phyloP scores from a whole-genome alignment of 1,140 invertebrate species.

The Musca vetustissima region DNA sequence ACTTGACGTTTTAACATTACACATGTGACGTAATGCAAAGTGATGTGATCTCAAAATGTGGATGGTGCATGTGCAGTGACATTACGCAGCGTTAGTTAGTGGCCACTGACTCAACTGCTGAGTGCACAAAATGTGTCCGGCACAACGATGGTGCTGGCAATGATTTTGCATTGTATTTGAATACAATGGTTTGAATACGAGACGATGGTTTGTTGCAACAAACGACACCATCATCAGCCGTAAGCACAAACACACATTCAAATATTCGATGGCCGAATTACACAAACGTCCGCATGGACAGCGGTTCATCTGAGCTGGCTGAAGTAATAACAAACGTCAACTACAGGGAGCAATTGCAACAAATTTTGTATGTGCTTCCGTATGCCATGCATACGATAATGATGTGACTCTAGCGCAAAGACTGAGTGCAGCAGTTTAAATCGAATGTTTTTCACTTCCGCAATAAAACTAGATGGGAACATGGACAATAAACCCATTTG shows the following conservation, averaged over 20 bases:
- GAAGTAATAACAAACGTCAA: conserved; percentile 19
- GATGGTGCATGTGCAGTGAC: not conserved
- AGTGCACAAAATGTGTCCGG: not conserved
- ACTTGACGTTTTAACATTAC: conserved; percentile 17
- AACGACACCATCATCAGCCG: conserved; percentile 12
- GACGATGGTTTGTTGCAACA: conserved; percentile 11
- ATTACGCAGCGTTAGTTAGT: conserved; percentile 2
- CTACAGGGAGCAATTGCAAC: conserved; percentile 12
- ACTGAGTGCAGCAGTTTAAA: not conserved
- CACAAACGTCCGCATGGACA: not conserved
- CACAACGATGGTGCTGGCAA: not conserved
- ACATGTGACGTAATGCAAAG: conserved; percentile 19
- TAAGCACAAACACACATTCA: not conserved
- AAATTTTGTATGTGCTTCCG: conserved; percentile 7
- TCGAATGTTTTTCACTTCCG: conserved; percentile 21
- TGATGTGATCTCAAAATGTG: conserved; percentile 17
- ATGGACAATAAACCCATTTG: not conserved
- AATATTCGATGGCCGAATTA: not conserved
- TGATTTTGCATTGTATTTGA: conserved; percentile 12
- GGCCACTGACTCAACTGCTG: not conserved
- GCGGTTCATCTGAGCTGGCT: too few relatives aligned
- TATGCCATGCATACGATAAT: conserved; percentile 17
- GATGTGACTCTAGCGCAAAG: not conserved
- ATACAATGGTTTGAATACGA: conserved; percentile 4
- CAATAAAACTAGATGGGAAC: not conserved